Percentiles rank a stretch among this genome's conserved stretches.
Conservation (phyloP, 2,797 vertebrate species). For the Arctocebus calabarensis region DNA sequence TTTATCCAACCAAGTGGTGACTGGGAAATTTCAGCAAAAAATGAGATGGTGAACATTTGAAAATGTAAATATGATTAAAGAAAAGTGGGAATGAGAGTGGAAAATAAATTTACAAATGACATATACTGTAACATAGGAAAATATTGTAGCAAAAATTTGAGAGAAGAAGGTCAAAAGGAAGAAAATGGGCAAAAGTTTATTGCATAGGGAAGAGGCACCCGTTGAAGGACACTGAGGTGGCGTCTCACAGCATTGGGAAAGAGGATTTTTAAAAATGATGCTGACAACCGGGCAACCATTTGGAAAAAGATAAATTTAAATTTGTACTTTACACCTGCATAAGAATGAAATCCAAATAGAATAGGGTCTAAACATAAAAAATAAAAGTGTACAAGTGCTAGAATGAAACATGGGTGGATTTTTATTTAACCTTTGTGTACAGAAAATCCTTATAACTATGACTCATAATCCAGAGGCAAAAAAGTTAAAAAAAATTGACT, state of each 20-base stretch:
- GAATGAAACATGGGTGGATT: neutral
- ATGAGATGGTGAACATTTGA: neutral
- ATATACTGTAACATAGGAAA: neutral
- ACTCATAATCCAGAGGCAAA: neutral
- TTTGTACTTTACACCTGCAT: neutral
- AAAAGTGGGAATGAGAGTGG: neutral
- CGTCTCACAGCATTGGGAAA: neutral
- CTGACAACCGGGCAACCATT: neutral
- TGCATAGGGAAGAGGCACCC: neutral
- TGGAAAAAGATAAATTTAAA: neutral
- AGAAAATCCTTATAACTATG: neutral
- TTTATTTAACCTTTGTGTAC: neutral
- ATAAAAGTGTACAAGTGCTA: neutral
- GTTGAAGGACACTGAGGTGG: neutral
- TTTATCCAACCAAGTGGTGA: neutral
- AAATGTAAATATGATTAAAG: neutral
- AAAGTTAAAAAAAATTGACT: neutral
- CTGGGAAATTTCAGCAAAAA: neutral
- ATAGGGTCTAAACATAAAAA: neutral
- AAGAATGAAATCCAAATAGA: neutral
- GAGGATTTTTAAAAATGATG: neutral
- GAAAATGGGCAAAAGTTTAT: neutral
- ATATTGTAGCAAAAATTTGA: neutral
- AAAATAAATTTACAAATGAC: neutral
- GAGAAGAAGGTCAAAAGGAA: neutral